A percentile compares a stretch with the other conserved stretches of the same genome.
Evolutionary conservation across 2,888 invertebrate species (phyloP).

Genomic region (Pristionchus maxplancki): DNA sequence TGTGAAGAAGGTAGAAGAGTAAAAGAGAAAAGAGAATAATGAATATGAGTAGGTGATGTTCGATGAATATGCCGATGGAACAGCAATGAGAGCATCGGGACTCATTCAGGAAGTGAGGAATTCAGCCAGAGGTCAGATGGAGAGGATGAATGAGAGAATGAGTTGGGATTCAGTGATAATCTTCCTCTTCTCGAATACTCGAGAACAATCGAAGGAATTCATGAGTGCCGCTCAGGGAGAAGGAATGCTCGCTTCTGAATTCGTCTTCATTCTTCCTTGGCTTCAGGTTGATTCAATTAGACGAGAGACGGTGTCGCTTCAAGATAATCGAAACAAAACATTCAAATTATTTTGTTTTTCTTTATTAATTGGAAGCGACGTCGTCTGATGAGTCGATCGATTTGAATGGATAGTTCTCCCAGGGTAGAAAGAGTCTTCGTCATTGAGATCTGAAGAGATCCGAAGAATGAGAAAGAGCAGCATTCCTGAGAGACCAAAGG

Average conservation of each 20-base stretch:
- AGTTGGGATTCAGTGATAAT: slow-evolving; percentile 68
- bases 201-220: slow-evolving; percentile 74
- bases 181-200: slow-evolving; percentile 74
- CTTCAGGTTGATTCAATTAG: slow-evolving; percentile 59
- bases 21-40: neutral
- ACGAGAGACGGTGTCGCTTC: neutral
- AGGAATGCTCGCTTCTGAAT: slow-evolving; percentile 69
- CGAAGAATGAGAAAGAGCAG: slow-evolving; percentile 8
- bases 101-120: slow-evolving; percentile 55
- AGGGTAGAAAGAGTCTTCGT: neutral
- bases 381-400: neutral
- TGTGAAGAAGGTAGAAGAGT: slow-evolving; percentile 62
- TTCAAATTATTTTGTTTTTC: too few species aligned
- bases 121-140: neutral
- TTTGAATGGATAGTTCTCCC: slow-evolving; percentile 22
- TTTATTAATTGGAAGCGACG: neutral
- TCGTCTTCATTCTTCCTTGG: slow-evolving; percentile 76
- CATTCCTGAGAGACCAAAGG: slow-evolving; percentile 7
- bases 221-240: slow-evolving; percentile 66
- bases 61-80: slow-evolving; percentile 72
- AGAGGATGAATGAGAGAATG: neutral
- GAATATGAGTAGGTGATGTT: slow-evolving; percentile 63
- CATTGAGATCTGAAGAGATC: neutral
- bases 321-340: neutral
- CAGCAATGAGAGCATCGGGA: slow-evolving; percentile 68